Base-by-base conservation (phyloP, 2,888 invertebrate genomes). In the Actias luna region DNA sequence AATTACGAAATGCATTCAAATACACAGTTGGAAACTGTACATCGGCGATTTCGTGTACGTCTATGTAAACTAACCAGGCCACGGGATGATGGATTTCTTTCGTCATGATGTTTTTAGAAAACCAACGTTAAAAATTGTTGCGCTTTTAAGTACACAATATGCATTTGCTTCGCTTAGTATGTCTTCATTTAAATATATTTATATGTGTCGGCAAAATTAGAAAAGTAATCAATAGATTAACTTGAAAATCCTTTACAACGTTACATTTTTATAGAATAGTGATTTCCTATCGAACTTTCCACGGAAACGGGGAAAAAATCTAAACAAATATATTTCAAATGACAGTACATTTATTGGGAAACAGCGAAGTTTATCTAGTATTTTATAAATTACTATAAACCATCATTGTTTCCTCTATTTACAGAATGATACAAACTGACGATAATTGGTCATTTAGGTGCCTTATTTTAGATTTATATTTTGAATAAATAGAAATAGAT, bases 1-100 rank as follows among this genome's bases (percentile, higher is more conserved):
- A 90, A 85, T 92, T 88, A 88, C 92, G 92, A 92, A 92, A 92
- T 89, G 91, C 89, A 92, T 90, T 89, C n/a, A 81, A 92, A 89
- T 90, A 91, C 91, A 92, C 88, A 88, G 85, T 85, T 84, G 79
- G 85, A 82, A 84, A 87, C 80, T 75, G 79, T 83, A 84, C 80
- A 78, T 82, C 72, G 74, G 69, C 72, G 73, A 73, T 73, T 77
- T 73, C 22, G 74, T 80, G 74, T 78, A 80, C 85, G 83, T 84
- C 79, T 81, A 83, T 84, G 82, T 80, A 83, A 84, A 83, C 79
- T 79, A 82, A 82, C 74, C 74, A 77, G 67, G 70, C 69, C 72
- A 69, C 70, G 61, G n/a, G 52, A 29, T 29, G 55, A n/a, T 33
- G 39, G 55, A 29, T 27, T 14, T 57, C 33, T 55, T 61, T 39